phyloP scores from a whole-genome alignment of 2,113 vertebrate genomes.

The human region GRCh38 chr2:28399501-28400000 shows the following conservation, averaged over 20 bases:
- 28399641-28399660: not conserved
- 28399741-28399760: not conserved
- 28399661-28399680: not conserved
- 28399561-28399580: not conserved
- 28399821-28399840: not conserved
- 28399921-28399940: not conserved
- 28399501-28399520: accelerated
- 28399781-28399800: not conserved
- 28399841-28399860: not conserved
- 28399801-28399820: not conserved
- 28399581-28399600: not conserved
- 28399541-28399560: not conserved
- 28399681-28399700: not conserved
- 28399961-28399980: not conserved
- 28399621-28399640: not conserved
- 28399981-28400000: not conserved
- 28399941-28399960: not conserved
- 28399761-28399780: not conserved
- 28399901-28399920: not conserved
- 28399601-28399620: not conserved
- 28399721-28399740: not conserved
- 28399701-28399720: not conserved
- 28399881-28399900: not conserved
- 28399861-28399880: not conserved
- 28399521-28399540: not conserved